Base-by-base conservation (phyloP, 2,888 invertebrate species). In the Macrophya alboannulata region DNA sequence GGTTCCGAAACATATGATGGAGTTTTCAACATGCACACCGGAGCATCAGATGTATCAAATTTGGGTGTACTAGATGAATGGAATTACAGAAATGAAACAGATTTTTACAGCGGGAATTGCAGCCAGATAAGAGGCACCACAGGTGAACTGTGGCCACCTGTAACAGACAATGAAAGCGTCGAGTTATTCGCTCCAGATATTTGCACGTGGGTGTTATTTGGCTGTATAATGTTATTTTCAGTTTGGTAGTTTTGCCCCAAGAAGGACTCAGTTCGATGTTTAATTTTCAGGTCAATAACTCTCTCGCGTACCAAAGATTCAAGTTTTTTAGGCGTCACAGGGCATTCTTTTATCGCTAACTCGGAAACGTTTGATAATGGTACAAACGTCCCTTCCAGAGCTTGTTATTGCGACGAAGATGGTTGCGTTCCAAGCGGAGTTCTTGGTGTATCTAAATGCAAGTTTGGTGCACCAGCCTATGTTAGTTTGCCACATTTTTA, bases 401-500 rank as follows among this genome's bases (percentile, higher is more conserved):
- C 94, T 31, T 98, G 98, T 90, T 98, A 96, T 93, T 97, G 97
- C 90, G 93, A 94, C 25, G 92, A 92, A 40, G 90, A 94, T 0
- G 94, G 95, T 45, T 91, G 92, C 85, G 90, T 93, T 85, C 94
- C 94, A 1, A 94, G 94, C 88, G 98, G 97, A 8, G 95, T 96
- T 0, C 94, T 97, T 10, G 96, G 97, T 91, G 96, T 97, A 88
- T 96, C 97, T 0, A 92, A 93, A 45, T 98, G 98, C 91, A 96
- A 97, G 87, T 96, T 95, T 93, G 97, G 96, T 82, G 97, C 98
- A n/a, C 98, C 98, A 0, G 97, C 97, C 17, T 97, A 96, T 93
- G 95, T 97, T 40, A 97, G 97, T 0, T 96, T 96, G 89, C 98
- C 98, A 0, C 98, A 98, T 92, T 98, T 98, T 94, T 96, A 96